Base-by-base conservation (phyloP, 2,797 vertebrate genomes). In the Poecilia picta region DNA sequence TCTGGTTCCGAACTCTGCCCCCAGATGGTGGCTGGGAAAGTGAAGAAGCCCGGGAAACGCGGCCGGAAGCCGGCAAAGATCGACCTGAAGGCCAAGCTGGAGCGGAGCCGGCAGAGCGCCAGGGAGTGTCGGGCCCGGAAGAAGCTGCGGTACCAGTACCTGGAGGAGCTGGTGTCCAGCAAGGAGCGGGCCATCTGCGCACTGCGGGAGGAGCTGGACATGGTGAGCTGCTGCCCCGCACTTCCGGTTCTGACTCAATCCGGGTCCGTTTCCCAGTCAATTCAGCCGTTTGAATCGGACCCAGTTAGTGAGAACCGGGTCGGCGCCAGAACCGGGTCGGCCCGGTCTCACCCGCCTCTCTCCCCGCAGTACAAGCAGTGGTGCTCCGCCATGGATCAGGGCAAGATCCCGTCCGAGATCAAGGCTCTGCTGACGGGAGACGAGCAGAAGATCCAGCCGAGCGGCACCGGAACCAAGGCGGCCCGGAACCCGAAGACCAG, bases 341-440 rank as follows among this genome's bases (percentile, higher is more conserved):
- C 39, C 12, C 39, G 20, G 53, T 75, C 39, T 74, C 51, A 68
- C 51, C 49, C 46, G 72, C 3, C 28, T 62, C 39, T 62, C 25
- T 20, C 75, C 79, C 72, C n/a, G 13, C 93, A 99, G 98, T 99
- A 99, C 91, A 99, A 98, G 89, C 98, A 99, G 95, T 99, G 98
- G 98, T 99, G 98, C 82, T 94, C 97, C 43, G 98, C 98, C 7
- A 99, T 99, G 98, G 98, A 99, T 87, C 98, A 98, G 95, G 98
- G 98, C 55, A 99, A 99, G 94, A 99, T 99, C 91, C 98, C 98
- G 3, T 99, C 98, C 0, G 98, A 99, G 95, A 99, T 99, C 85
- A 98, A 98, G 94, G 98, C 98, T 51, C 94, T 99, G 2, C 96
- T 99, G 64, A 98, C 97, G 0, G 98, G 97, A 53, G 98, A 99